Conservation (phyloP, 2,113 vertebrate species). For the Chaenocephalus aceratus region DNA sequence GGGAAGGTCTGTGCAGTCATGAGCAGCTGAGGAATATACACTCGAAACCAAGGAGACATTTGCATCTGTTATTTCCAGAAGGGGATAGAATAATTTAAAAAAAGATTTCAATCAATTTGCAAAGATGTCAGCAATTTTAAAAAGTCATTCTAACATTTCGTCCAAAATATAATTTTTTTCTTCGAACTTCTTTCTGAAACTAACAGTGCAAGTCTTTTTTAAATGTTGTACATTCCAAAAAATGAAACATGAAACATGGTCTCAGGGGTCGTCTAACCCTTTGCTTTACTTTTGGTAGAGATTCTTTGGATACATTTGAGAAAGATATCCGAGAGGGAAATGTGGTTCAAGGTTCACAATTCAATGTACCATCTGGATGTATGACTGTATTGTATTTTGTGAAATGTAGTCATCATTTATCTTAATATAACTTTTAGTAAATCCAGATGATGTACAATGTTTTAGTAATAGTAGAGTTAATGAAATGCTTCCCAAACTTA, state of each 20-base stretch:
- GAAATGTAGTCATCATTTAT: not conserved
- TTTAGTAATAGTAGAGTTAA: conserved; percentile 18
- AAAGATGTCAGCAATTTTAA: not conserved
- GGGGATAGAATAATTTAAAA: not conserved
- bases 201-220: conserved; percentile 61
- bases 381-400: conserved; percentile 4
- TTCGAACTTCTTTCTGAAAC: conserved; percentile 49
- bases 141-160: not conserved
- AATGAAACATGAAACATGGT: not conserved
- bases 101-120: conserved; percentile 24
- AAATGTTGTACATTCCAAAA: conserved; percentile 40
- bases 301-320: conserved; percentile 63
- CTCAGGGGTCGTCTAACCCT: conserved; percentile 28
- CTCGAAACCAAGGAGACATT: conserved; percentile 44
- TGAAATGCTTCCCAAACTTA: conserved; percentile 29
- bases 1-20: conserved; percentile 64
- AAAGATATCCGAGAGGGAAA: conserved; percentile 9
- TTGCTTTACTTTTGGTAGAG: conserved; percentile 47
- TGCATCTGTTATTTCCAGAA: conserved; percentile 75
- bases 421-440: conserved; percentile 9
- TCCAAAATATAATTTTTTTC: too few relatives aligned
- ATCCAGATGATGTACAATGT: conserved; percentile 28
- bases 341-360: conserved; percentile 25
- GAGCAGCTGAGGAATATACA: conserved; percentile 59
- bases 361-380: conserved; percentile 37